Conservation (phyloP, 2,113 vertebrate species). For the Rhinichthys klamathensis region DNA sequence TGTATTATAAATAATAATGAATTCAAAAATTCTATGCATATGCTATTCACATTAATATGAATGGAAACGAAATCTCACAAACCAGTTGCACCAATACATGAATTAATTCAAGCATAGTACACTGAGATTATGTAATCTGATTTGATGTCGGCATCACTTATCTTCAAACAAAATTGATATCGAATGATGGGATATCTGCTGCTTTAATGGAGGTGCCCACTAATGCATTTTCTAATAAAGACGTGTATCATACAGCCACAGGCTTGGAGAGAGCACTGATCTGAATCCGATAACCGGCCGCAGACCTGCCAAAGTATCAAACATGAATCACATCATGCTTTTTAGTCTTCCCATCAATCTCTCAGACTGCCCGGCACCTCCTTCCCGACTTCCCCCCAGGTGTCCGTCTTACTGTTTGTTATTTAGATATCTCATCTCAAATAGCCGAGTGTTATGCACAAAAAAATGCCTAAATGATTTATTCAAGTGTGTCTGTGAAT, state of each 20-base stretch:
- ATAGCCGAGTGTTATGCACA: not conserved
- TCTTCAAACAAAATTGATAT: conserved; percentile 38
- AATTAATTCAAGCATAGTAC: not conserved
- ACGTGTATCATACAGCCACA: conserved; percentile 35
- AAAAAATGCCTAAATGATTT: not conserved
- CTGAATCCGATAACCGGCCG: conserved; percentile 66
- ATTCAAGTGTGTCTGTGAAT: not conserved
- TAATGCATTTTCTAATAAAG: conserved; percentile 44
- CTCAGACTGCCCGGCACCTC: conserved; percentile 55
- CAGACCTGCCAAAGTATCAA: conserved; percentile 59
- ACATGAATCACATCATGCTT: conserved; percentile 61
- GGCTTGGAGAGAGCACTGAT: conserved; percentile 59
- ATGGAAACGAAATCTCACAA: not conserved
- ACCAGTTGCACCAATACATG: not conserved
- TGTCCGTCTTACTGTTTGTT: not conserved
- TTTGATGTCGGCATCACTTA: conserved; percentile 43
- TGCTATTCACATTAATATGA: not conserved
- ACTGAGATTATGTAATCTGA: conserved; percentile 1
- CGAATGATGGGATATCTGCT: conserved; percentile 13
- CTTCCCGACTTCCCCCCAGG: not conserved
- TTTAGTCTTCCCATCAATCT: conserved; percentile 63
- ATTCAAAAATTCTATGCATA: not conserved
- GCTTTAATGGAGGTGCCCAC: conserved; percentile 46
- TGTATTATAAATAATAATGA: not conserved
- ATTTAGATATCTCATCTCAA: conserved; percentile 17